Percentiles rank a stretch among this genome's conserved stretches.
These are phyloP conservation scores for Allygus modestus DNA, from an alignment of 2,888 invertebrate genomes.

Conservation along the genomic window DNA sequence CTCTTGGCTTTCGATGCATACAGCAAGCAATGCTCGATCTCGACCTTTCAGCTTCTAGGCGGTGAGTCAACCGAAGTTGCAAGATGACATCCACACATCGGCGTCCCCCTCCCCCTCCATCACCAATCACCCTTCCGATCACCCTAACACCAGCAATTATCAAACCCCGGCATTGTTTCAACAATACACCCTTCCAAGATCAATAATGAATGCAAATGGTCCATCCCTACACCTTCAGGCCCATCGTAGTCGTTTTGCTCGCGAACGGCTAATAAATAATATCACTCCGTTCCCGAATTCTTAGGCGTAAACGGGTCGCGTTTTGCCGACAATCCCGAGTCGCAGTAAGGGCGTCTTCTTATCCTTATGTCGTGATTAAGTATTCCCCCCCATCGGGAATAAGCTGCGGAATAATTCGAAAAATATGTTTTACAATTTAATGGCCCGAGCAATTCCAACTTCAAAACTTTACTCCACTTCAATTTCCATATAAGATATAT, in stretches of 20 bases:
- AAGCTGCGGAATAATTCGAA: constrained; percentile 38
- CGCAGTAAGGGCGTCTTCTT: constrained; percentile 38
- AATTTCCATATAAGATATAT: background rate
- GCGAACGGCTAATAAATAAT: constrained; percentile 37
- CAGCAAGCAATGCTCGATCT: too few species aligned
- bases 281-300: constrained; percentile 14
- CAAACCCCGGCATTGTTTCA: constrained; percentile 65
- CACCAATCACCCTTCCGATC: constrained; percentile 49
- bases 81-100: constrained; percentile 13
- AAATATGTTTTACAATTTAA: constrained; percentile 52
- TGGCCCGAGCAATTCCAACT: constrained; percentile 23
- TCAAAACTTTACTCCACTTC: constrained; percentile 27
- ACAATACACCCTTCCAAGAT: constrained; percentile 62
- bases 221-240: constrained; percentile 63
- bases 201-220: constrained; percentile 67
- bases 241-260: background rate
- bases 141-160: constrained; percentile 64
- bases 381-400: constrained; percentile 16
- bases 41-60: too few species aligned
- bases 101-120: constrained; percentile 28
- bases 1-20: too few species aligned
- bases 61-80: constrained; percentile 1
- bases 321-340: constrained; percentile 38
- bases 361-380: constrained; percentile 36
- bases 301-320: background rate